Evolutionary conservation across 2,888 invertebrate genomes (phyloP).

Genomic region (Galeopsomyia nigrocyanea): DNA sequence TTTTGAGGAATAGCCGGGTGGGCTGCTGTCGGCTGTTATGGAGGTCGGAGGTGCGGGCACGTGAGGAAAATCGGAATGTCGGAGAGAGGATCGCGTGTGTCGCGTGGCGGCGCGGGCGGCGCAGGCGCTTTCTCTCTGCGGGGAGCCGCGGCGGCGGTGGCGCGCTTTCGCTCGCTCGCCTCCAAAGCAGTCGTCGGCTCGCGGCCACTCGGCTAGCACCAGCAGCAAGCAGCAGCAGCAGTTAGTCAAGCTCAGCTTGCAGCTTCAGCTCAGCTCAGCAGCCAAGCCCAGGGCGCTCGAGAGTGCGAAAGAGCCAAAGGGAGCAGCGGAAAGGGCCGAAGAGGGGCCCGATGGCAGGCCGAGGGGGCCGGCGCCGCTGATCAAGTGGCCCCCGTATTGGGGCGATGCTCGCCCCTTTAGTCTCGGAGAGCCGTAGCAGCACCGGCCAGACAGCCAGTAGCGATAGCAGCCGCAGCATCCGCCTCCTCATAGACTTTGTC

Average conservation of each 20-base stretch:
- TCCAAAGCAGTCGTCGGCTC: not conserved
- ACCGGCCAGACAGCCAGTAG: not conserved
- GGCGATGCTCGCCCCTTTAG: constrained; percentile 33
- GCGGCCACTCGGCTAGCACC: constrained; percentile 1
- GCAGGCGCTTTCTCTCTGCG: not conserved
- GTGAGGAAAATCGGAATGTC: too few relatives aligned
- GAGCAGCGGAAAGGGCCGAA: too few relatives aligned
- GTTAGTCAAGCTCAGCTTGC: not conserved
- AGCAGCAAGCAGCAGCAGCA: not conserved
- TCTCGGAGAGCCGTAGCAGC: not conserved
- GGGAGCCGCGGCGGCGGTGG: not conserved
- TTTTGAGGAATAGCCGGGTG: too few relatives aligned
- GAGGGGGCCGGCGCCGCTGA: constrained; percentile 5
- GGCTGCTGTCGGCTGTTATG: too few relatives aligned
- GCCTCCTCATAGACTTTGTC: not conserved
- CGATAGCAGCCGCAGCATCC: not conserved
- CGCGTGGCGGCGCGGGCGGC: too few relatives aligned
- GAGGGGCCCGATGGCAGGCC: not conserved
- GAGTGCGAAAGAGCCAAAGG: not conserved
- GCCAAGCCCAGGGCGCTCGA: not conserved
- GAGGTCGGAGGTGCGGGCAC: too few relatives aligned
- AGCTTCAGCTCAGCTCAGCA: constrained; percentile 3
- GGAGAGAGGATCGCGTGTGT: too few relatives aligned
- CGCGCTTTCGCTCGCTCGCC: constrained; percentile 31
- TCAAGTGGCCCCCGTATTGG: constrained; percentile 21